A percentile compares a stretch with the other conserved stretches of the same genome.
phyloP scores from a whole-genome alignment of 2,888 invertebrate genomes.

The Drosophila testacea region DNA sequence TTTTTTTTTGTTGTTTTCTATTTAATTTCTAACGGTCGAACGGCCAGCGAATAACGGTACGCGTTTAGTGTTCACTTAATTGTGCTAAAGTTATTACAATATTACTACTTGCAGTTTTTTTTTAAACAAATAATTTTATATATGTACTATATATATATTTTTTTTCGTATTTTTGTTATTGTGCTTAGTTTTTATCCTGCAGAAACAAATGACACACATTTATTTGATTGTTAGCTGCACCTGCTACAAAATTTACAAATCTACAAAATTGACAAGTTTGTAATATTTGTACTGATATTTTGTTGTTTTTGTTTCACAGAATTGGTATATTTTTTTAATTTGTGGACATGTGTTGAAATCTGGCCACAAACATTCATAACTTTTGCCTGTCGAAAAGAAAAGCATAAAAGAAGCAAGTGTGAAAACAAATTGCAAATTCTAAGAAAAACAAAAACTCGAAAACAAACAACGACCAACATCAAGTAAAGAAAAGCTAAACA shows the following conservation, averaged over 20 bases:
- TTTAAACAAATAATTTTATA: not conserved
- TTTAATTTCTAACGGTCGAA: conserved; percentile 31
- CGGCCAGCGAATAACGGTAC: conserved; percentile 38
- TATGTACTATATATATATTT: not conserved
- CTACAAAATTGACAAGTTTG: not conserved
- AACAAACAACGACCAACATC: conserved; percentile 7
- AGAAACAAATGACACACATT: conserved; percentile 6
- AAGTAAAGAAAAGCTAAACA: conserved; percentile 6
- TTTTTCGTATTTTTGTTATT: conserved; percentile 5
- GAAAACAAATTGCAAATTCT: conserved; percentile 52
- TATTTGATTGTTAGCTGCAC: conserved; percentile 24
- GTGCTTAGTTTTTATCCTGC: conserved; percentile 13
- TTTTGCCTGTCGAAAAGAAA: not conserved
- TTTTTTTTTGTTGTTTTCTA: conserved; percentile 26
- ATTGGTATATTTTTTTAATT: not conserved
- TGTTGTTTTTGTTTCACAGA: conserved; percentile 27
- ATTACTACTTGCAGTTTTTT: conserved; percentile 6
- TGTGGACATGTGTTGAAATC: conserved; percentile 24
- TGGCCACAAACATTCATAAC: conserved; percentile 1
- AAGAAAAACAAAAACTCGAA: conserved; percentile 29
- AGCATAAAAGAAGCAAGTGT: conserved; percentile 34
- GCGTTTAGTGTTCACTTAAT: conserved; percentile 42
- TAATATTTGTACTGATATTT: conserved; percentile 17
- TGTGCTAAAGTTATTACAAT: conserved; percentile 24
- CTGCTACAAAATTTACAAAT: conserved; percentile 21